Base-by-base conservation (phyloP, 2,113 vertebrate genomes). In the Eurystomus gularis region DNA sequence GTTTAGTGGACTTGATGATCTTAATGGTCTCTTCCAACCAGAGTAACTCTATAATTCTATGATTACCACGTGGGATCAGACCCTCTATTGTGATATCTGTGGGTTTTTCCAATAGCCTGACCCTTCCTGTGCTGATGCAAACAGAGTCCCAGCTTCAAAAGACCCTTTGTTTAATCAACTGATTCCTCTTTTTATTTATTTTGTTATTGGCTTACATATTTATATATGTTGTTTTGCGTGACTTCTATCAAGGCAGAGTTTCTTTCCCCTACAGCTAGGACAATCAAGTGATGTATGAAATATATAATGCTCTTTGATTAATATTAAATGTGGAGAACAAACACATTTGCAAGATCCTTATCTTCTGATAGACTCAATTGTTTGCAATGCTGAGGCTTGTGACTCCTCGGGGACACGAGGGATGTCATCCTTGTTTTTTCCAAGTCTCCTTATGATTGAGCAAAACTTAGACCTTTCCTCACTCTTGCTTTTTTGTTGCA, bases 291-390 rank as follows among this genome's bases (percentile, higher is more conserved):
- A 96, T 96, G 93, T 90, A 65, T 89, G 94, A 94, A 92, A 97
- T 97, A 86, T 37, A 48, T 95, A 96, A 98, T 96, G 84, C 93
- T 94, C 91, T 95, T 97, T 94, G 94, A 96, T 97, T 92, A 96
- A 97, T 98, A 89, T 88, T 96, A 97, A 97, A 95, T 95, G 76
- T 19, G 51, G 77, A 92, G 79, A 97, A 96, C 80, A 88, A 91
- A 96, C 68, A 58, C 42, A 60, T 86, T 86, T 86, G 85, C 90
- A 92, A 86, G 61, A 80, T 92, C 84, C 90, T 76, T 89, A 33
- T 81, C 57, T 94, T 75, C 72, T 75, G 76, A 81, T 51, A 68
- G 85, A 40, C 18, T 78, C 2, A 0, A 13, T 51, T 92, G 60
- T 78, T 94, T 86, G 70, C 20, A 2, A 40, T 64, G 57, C 88